Conservation (phyloP, 2,797 vertebrate genomes). For the Notoglanidium macrostoma region DNA sequence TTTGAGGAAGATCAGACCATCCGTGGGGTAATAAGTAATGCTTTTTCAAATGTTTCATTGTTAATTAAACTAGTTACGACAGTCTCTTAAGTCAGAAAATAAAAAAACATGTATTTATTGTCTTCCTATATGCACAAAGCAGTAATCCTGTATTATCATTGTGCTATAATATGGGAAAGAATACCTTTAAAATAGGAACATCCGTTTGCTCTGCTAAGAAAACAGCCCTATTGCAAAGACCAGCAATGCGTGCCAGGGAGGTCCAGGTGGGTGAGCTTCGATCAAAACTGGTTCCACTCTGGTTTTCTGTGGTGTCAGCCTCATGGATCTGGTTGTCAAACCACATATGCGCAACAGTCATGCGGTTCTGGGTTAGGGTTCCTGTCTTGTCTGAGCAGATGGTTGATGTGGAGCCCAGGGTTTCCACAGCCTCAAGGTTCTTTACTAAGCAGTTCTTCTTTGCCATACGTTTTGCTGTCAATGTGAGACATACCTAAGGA, state of each 20-base stretch:
- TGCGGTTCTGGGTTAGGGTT: slow-evolving; percentile 86
- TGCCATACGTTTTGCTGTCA: slow-evolving; percentile 88
- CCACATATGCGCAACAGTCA: slow-evolving; percentile 91
- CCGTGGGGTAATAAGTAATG: background rate
- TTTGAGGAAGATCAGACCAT: slow-evolving; percentile 51
- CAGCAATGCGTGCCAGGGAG: slow-evolving; percentile 80
- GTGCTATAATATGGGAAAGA: slow-evolving; percentile 11
- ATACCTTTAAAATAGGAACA: slow-evolving; percentile 83
- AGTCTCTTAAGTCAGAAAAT: background rate
- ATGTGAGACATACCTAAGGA: slow-evolving; percentile 81
- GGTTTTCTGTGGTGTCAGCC: slow-evolving; percentile 87
- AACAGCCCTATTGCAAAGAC: slow-evolving; percentile 85
- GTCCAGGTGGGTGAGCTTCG: slow-evolving; percentile 81
- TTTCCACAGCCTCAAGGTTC: slow-evolving; percentile 87
- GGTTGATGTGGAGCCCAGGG: slow-evolving; percentile 85
- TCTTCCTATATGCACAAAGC: background rate
- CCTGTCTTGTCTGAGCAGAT: slow-evolving; percentile 89
- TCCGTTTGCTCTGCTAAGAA: slow-evolving; percentile 84
- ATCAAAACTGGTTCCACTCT: slow-evolving; percentile 84
- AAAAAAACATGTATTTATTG: background rate
- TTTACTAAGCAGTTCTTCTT: slow-evolving; percentile 88
- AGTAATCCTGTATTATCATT: background rate
- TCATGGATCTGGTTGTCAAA: slow-evolving; percentile 90
- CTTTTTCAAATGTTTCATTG: background rate
- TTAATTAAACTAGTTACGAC: background rate